Conservation (phyloP, 2,113 vertebrate genomes). For the Brachypteracias leptosomus region DNA sequence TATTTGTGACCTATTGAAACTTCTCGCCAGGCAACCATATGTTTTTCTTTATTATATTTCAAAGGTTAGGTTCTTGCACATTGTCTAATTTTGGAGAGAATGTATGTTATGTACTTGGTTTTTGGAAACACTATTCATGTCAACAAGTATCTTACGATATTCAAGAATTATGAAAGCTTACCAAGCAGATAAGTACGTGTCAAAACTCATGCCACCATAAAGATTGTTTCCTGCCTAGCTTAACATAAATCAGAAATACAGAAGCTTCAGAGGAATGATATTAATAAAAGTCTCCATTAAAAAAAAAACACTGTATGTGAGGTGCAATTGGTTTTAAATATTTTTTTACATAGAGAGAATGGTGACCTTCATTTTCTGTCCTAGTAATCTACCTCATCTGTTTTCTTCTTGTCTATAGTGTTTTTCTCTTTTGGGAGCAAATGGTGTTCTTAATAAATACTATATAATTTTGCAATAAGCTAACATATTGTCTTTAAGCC, state of each 20-base stretch:
- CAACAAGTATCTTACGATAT: background rate
- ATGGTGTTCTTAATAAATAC: background rate
- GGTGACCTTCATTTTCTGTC: background rate
- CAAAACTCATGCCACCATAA: background rate
- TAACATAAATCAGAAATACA: constrained; percentile 5
- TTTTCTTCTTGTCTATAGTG: background rate
- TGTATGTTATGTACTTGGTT: background rate
- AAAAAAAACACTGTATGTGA: background rate
- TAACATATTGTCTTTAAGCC: background rate
- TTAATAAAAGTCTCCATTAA: background rate
- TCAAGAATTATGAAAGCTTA: constrained; percentile 7
- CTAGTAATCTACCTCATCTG: background rate
- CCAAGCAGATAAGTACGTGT: background rate
- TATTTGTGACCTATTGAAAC: constrained; percentile 5
- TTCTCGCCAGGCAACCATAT: constrained; percentile 45
- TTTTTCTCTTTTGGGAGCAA: background rate
- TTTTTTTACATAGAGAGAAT: background rate
- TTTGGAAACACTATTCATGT: background rate
- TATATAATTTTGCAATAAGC: background rate
- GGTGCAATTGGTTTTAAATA: background rate
- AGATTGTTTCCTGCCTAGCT: background rate
- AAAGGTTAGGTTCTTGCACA: constrained; percentile 12
- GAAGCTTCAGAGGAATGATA: background rate
- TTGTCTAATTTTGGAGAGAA: background rate
- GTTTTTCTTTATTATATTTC: constrained; percentile 29